Base-by-base conservation (phyloP, 1,140 invertebrate species). In the Drosophila grimshawi region DNA sequence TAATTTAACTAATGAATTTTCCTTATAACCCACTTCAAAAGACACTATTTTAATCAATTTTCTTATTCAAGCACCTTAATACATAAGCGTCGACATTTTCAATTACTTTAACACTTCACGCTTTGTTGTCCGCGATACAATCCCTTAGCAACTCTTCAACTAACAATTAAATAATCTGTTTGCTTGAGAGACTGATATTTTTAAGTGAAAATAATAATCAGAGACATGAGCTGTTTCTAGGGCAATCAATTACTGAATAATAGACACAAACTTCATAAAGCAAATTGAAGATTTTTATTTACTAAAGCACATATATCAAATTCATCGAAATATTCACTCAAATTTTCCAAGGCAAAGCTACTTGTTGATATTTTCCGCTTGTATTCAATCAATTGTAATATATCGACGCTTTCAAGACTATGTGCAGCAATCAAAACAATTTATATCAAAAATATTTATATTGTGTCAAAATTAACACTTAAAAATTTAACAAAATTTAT, bases 1-100 rank as follows among this genome's bases (percentile, higher is more conserved):
- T 63, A 63, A 76, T 66, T 83, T 76, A 60, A 37, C 55, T 80
- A 79, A 72, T 77, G 63, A 79, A 73, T 46, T 70, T 69, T 56
- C 5, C 11, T 27, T 35, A 29, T 33, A 7, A 39, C 32, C 39
- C 67, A 66, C 64, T 76, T 80, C 63, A 73, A 85, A 85, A 27
- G n/a, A 30, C 4, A 65, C 33, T 30, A 45, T 49, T 53, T 11
- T 32, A 37, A 61, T 57, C 39, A 48, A 39, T 55, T n/a, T 30
- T 55, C 52, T 57, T 51, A 29, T 27, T 8, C 5, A 5, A 41
- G 39, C 37, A 67, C 11, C 45, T 57, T 56, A 60, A 59, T 29
- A 45, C 30, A 61, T 29, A 68, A 62, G 5, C 37, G 43, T 51
- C 37, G 29, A 59, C 63, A 43, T 64, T 68, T 74, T 53, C 64